phyloP scores from a whole-genome alignment of 2,888 invertebrate species.

The Lepidocyrtinus sp. region DNA sequence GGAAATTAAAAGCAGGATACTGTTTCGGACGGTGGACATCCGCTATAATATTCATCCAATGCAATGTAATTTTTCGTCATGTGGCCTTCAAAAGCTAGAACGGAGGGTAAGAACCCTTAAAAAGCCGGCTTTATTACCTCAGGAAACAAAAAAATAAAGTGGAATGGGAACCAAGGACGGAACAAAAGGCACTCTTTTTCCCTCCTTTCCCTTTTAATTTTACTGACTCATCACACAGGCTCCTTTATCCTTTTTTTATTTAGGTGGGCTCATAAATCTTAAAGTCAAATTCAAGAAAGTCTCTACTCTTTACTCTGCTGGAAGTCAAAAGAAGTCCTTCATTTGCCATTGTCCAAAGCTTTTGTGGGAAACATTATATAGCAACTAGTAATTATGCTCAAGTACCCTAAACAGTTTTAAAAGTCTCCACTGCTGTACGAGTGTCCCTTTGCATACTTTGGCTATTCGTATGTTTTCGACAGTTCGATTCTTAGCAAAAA shows the following conservation, averaged over 20 bases:
- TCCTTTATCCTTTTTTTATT: too few species aligned
- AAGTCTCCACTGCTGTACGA: too few species aligned
- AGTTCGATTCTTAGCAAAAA: too few species aligned
- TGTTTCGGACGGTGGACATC: neutral
- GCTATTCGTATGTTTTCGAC: too few species aligned
- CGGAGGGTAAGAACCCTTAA: neutral
- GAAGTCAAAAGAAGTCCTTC: neutral
- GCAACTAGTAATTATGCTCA: too few species aligned
- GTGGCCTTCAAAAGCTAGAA: neutral
- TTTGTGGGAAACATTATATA: too few species aligned
- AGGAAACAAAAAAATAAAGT: neutral
- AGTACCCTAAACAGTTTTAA: too few species aligned
- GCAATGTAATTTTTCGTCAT: neutral
- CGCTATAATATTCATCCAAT: neutral
- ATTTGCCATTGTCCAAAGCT: too few species aligned
- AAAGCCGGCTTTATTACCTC: neutral
- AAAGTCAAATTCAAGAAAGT: neutral
- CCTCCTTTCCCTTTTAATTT: neutral
- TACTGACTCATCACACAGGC: neutral
- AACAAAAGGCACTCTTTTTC: neutral
- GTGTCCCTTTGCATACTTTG: too few species aligned
- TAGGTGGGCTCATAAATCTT: neutral
- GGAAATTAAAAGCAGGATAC: neutral
- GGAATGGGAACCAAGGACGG: neutral
- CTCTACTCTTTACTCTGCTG: neutral